A percentile compares a stretch with the other conserved stretches of the same genome.
These are phyloP conservation scores for Papilio demoleus DNA, from an alignment of 2,888 invertebrate species.

Conservation along the genomic window DNA sequence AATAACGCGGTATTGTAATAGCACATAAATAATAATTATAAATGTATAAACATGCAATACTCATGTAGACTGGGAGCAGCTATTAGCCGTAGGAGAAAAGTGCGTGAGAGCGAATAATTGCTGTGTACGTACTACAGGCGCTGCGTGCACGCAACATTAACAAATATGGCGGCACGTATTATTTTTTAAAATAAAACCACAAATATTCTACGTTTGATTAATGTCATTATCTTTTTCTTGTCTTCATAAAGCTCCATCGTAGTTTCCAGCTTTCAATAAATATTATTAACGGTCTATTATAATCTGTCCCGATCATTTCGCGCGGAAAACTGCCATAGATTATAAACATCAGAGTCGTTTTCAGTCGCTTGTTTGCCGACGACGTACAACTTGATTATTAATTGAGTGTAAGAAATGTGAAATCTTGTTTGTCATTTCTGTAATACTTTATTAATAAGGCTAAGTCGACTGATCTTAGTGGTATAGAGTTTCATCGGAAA, in stretches of 20 bases:
- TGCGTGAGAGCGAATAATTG: slow-evolving; percentile 75
- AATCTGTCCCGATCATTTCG: slow-evolving; percentile 22
- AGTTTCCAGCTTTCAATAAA: slow-evolving; percentile 24
- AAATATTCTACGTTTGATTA: slow-evolving; percentile 28
- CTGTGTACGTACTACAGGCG: slow-evolving; percentile 63
- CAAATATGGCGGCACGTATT: slow-evolving; percentile 49
- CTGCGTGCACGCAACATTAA: slow-evolving; percentile 58
- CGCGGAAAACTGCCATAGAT: slow-evolving; percentile 37
- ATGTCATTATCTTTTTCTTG: not conserved
- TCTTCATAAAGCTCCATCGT: not conserved
- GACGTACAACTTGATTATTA: slow-evolving; percentile 17
- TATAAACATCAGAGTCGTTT: slow-evolving; percentile 20
- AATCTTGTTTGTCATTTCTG: slow-evolving; percentile 18
- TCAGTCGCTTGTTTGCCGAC: slow-evolving; percentile 9
- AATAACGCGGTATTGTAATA: slow-evolving; percentile 32
- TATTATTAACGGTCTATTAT: slow-evolving; percentile 33
- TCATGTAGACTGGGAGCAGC: slow-evolving; percentile 57
- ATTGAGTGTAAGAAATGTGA: slow-evolving; percentile 7
- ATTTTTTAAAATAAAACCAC: slow-evolving; percentile 45
- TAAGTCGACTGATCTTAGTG: not conserved
- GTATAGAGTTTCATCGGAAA: not conserved
- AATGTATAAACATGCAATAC: slow-evolving; percentile 61
- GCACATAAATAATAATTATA: slow-evolving; percentile 49
- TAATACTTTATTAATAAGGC: not conserved
- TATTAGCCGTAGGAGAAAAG: slow-evolving; percentile 68